Evolutionary conservation across 2,797 vertebrate species (phyloP), one percentile per base, ranked within the genome.

Genomic region (Miichthys miiuy): DNA sequence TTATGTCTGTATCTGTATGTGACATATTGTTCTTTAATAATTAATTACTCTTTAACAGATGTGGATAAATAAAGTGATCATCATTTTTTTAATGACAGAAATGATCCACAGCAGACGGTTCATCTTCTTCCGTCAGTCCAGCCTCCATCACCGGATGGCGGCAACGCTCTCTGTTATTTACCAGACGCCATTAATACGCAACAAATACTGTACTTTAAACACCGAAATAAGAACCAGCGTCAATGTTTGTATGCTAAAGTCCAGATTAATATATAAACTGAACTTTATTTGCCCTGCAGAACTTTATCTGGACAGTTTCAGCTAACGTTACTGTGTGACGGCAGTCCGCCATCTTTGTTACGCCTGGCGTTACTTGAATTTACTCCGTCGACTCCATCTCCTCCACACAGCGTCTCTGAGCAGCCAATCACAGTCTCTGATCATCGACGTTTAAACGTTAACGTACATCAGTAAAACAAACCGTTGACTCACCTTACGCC

Each of bases 321-420:
- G 23, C 21, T 42, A 64, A 34, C 25, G 34, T 34, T 9, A 0
- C 13, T 1, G 0, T 5, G 2, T 9, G 3, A 13, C 0, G 12
- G 54, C 68, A 13, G 18, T 21, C 75, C 74, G 87, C 88, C 89
- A 89, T 92, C 77, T 92, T 90, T 83, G 75, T 68, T 83, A 0
- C 4, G n/a, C n/a, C n/a, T n/a, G n/a, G n/a, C n/a, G n/a, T n/a
- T n/a, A n/a, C n/a, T n/a, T n/a, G n/a, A n/a, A n/a, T n/a, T n/a
- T n/a, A n/a, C n/a, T n/a, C n/a, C n/a, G n/a, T n/a, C n/a, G 27
- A 61, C 5, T 14, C 63, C 44, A 48, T 88, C 88, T 72, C 50
- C 27, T 0, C 11, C 7, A 0, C n/a, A n/a, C 20, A 82, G 7
- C 0, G 16, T 83, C 16, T 88, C 87, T 78, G 87, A 12, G 4